Evolutionary conservation across 2,113 vertebrate genomes (phyloP).

Genomic region (Naja naja): DNA sequence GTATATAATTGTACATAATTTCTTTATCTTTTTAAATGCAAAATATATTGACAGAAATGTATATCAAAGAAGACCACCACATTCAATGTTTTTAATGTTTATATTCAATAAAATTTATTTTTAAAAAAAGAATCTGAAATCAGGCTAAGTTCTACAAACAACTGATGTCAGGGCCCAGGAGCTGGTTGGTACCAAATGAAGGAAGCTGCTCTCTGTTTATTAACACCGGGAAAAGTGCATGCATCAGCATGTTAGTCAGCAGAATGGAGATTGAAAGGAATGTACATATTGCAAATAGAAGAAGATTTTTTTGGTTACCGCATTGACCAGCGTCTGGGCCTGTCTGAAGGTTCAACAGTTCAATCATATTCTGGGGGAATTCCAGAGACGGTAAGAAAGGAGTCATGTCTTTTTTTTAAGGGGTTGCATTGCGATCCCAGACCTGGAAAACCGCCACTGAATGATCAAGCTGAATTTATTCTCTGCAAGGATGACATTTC

Average conservation of each 20-base stretch:
- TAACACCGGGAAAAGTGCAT: not conserved
- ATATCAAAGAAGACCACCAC: too few relatives aligned
- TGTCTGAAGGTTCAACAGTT: slow-evolving; percentile 6
- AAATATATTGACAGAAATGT: too few relatives aligned
- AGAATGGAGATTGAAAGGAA: not conserved
- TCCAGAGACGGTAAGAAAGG: not conserved
- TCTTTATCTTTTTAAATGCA: too few relatives aligned
- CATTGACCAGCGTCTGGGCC: slow-evolving; percentile 7
- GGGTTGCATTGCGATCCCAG: not conserved
- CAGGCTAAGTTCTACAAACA: not conserved
- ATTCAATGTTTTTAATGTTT: too few relatives aligned
- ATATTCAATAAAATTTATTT: too few relatives aligned
- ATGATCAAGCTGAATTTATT: not conserved
- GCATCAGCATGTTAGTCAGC: not conserved
- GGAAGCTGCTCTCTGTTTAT: not conserved
- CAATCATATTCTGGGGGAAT: not conserved
- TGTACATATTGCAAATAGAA: not conserved
- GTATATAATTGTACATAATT: too few relatives aligned
- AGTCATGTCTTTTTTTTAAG: not conserved
- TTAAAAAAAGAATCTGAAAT: not conserved
- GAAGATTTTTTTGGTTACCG: not conserved
- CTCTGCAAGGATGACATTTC: not conserved
- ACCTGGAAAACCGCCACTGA: not conserved
- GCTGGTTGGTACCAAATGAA: not conserved
- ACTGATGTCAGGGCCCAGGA: not conserved